Base-by-base conservation (phyloP, 2,797 vertebrate genomes). In the Poeciliopsis gracilis region DNA sequence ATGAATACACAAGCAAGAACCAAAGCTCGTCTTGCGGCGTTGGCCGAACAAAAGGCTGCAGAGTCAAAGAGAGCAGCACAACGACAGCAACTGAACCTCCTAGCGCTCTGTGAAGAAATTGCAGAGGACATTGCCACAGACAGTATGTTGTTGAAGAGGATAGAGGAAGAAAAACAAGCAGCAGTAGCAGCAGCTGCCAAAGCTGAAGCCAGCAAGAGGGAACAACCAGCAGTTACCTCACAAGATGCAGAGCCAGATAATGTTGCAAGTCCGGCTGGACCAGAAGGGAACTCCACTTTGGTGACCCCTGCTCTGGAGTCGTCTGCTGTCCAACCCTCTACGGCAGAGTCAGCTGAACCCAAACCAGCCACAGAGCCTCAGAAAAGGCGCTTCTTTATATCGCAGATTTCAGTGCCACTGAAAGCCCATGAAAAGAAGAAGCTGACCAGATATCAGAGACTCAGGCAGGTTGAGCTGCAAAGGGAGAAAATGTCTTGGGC, bases 91-190 rank as follows among this genome's bases (percentile, higher is more conserved):
- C 95, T 98, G 75, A 99, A 98, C 92, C 97, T 99, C 69, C 94
- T 99, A 79, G 98, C 98, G 45, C 93, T 99, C 36, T 99, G 98
- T 93, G 97, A 99, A 88, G 98, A 99, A 92, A 99, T 99, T 0
- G 98, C 98, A 41, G 98, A 98, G 77, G 98, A 99, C 94, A 99
- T 99, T n/a, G 98, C 97, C 69, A 99, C 98, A 0, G 98, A 99
- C 91, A 98, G 97, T 66, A 97, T 88, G 97, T 95, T 92, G 73
- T 73, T 93, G 72, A 95, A 91, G 92, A 94, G 83, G 83, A 96
- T 95, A 84, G 97, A 95, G 72, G 94, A 95, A 61, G 94, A 94
- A 66, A 95, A 96, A 77, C 93, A 89, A 77, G 84, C 87, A 0
- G 92, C 85, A 0, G 84, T 57, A 0, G 87, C 83, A 0, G 87